Evolutionary conservation across 2,888 invertebrate species (phyloP).

Genomic region (Torymus auratus): DNA sequence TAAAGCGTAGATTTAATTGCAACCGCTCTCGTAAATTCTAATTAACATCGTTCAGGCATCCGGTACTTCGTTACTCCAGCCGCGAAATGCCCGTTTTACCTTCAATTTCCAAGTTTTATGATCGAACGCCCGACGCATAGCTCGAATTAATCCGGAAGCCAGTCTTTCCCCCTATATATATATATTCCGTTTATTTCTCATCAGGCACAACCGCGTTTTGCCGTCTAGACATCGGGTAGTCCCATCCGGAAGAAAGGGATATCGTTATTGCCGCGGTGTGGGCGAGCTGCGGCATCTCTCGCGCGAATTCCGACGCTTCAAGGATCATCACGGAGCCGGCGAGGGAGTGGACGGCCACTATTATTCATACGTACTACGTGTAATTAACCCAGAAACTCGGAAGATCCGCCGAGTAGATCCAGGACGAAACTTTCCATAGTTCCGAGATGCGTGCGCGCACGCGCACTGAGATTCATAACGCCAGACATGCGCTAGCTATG

Average conservation of each 20-base stretch:
- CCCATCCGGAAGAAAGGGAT: neutral
- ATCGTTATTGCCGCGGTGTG: neutral
- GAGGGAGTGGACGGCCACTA: constrained; percentile 11
- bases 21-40: constrained; percentile 56
- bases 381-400: constrained; percentile 40
- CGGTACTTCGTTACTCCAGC: constrained; percentile 55
- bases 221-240: neutral
- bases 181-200: constrained; percentile 46
- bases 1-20: constrained; percentile 49
- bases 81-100: constrained; percentile 52
- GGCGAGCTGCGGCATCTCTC: too few relatives aligned
- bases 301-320: neutral
- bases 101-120: constrained; percentile 57
- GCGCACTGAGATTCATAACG: constrained; percentile 23
- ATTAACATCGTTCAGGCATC: constrained; percentile 56
- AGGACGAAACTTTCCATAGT: constrained; percentile 30
- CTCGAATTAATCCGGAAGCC: constrained; percentile 51
- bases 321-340: constrained; percentile 29
- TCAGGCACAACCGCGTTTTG: neutral
- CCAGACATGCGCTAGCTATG: neutral
- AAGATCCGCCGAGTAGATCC: neutral
- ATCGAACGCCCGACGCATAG: constrained; percentile 44
- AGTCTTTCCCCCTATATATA: constrained; percentile 28
- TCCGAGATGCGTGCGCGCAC: neutral
- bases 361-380: constrained; percentile 34